Conservation (phyloP, 2,113 vertebrate species). For the Podarcis cretensis region DNA sequence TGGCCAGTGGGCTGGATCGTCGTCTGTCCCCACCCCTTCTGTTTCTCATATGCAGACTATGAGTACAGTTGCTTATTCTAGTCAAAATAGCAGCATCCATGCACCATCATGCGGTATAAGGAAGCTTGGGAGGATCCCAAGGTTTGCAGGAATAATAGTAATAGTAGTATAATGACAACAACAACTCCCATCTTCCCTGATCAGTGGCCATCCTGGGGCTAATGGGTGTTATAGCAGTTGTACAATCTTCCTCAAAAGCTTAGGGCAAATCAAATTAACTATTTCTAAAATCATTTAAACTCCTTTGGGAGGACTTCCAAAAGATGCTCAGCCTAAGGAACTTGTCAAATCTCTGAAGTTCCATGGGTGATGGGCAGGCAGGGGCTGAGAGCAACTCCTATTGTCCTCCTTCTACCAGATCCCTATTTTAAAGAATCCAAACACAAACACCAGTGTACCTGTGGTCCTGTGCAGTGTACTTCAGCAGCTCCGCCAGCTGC, state of each 20-base stretch:
- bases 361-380: background rate
- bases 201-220: too few relatives aligned
- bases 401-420: background rate
- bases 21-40: too few relatives aligned
- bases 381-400: background rate
- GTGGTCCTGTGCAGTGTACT: constrained; percentile 98
- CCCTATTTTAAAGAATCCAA: background rate
- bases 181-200: too few relatives aligned
- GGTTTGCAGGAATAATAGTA: too few relatives aligned
- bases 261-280: background rate
- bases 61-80: too few relatives aligned
- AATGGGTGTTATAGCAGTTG: too few relatives aligned
- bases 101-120: too few relatives aligned
- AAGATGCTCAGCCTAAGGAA: background rate
- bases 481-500: constrained; percentile 96
- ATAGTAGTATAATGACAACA: too few relatives aligned
- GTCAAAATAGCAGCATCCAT: too few relatives aligned
- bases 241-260: background rate
- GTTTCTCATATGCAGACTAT: too few relatives aligned
- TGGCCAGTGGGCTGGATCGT: too few relatives aligned
- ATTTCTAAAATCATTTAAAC: background rate
- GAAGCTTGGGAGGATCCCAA: too few relatives aligned
- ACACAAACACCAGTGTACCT: constrained; percentile 77
- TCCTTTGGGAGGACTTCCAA: background rate
- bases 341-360: background rate